Base-by-base conservation (phyloP, 1,140 invertebrate species). In the Colletes gigas region DNA sequence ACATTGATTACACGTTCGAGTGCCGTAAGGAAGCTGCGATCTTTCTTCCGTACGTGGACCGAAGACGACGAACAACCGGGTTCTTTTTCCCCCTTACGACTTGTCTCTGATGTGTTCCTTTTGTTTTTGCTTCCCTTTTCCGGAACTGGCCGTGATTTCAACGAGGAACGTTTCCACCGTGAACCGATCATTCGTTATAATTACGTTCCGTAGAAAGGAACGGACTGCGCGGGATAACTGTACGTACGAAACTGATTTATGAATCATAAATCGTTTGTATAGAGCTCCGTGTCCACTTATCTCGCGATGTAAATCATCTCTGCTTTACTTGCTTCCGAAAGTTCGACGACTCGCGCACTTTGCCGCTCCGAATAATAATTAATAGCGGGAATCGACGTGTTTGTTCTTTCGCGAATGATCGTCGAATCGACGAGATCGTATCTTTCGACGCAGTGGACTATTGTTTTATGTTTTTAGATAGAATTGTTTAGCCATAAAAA, bases 1-100 rank as follows among this genome's bases (percentile, higher is more conserved):
- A 55, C 41, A 14, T 67, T n/a, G 63, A 67, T 50, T 59, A 55
- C 63, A 14, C 52, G 73, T 67, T 57, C 50, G 63, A 59, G 63
- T 44, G 17, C 52, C 4, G 19, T 57, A 17, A 76, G 52, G 19
- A 47, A 47, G 44, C 30, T 6, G n/a, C 30, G 30, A 65, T 65
- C n/a, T 15, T 73, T 62, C 44, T 60, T 14, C 19, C 19, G 15
- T 19, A 15, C 12, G 39, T 14, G 15, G n/a, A 17, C 10, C 14
- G 39, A 15, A 4, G 15, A 19, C 47, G 57, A 39, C n/a, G 15
- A 74, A 47, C 59, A n/a, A 4, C 5, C 5, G 15, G 30, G 30
- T 30, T 30, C 9, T 50, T 63, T 44, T 39, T 41, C 8, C 30
- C 0, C 15, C n/a, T n/a, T 4, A 4, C 17, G 0, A 15, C 14